These are phyloP conservation scores for Tetragonula clypearis DNA, from an alignment of 1,140 invertebrate genomes.

Conservation along the genomic window DNA sequence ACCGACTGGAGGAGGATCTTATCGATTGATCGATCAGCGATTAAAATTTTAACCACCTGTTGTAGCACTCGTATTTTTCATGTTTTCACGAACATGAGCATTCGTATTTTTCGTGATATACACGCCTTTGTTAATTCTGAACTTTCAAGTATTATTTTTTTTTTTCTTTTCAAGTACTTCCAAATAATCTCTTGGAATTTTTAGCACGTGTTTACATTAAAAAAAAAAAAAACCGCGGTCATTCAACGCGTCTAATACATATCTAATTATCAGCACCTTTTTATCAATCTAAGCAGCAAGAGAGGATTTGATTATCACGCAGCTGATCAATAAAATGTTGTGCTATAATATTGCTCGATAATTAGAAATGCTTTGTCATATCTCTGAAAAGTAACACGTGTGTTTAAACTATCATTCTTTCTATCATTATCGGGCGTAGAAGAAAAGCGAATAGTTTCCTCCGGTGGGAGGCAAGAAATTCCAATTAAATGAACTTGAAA, in stretches of 20 bases:
- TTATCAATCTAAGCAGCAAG: neutral
- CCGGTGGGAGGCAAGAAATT: neutral
- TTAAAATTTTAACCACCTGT: neutral
- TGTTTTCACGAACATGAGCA: too few species aligned
- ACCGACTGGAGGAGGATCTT: neutral
- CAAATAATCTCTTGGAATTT: neutral
- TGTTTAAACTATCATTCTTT: neutral
- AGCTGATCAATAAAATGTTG: neutral
- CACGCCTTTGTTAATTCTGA: neutral
- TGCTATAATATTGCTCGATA: neutral
- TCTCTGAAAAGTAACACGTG: neutral
- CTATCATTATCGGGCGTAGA: neutral
- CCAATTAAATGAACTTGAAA: neutral
- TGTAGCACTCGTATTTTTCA: too few species aligned
- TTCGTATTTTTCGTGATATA: neutral
- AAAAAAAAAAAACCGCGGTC: neutral
- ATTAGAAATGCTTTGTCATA: slow-evolving; percentile 1
- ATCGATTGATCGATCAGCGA: neutral
- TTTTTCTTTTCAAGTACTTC: neutral
- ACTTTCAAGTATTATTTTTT: too few species aligned
- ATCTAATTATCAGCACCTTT: neutral
- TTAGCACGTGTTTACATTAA: neutral
- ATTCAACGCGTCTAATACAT: neutral
- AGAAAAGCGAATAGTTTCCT: neutral
- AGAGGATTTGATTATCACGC: neutral